A percentile compares a stretch with the other conserved stretches of the same genome.
phyloP scores from a whole-genome alignment of 1,140 invertebrate genomes.

The Nomia melanderi region DNA sequence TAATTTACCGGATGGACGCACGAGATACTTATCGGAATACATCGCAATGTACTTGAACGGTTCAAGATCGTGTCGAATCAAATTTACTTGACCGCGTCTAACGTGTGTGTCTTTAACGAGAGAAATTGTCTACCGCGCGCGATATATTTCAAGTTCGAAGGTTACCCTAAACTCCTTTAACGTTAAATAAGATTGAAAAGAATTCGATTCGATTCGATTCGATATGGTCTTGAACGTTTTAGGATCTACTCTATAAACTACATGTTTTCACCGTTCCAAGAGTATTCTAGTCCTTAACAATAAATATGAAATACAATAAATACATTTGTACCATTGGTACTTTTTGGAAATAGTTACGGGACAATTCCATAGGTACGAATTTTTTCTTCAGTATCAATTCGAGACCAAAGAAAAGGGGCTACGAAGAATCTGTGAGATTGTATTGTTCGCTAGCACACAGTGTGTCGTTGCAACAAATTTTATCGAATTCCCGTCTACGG shows the following conservation, averaged over 20 bases:
- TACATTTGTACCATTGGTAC: conserved; percentile 42
- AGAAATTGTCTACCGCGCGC: no score
- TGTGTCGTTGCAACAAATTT: conserved; percentile 40
- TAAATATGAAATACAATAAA: conserved; percentile 41
- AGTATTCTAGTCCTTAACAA: conserved; percentile 13
- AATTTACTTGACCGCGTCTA: no score
- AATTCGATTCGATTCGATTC: conserved; percentile 7
- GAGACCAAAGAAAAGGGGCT: conserved; percentile 41
- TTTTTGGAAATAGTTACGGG: conserved; percentile 20
- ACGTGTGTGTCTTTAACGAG: no score
- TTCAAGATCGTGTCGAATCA: conserved; percentile 2
- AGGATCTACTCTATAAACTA: conserved; percentile 4
- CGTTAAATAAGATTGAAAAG: background rate
- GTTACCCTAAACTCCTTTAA: no score
- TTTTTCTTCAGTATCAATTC: conserved; percentile 14
- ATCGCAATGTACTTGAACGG: background rate
- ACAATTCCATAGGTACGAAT: conserved; percentile 21
- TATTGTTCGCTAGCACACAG: conserved; percentile 26
- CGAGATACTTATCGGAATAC: conserved; percentile 14
- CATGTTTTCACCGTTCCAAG: background rate
- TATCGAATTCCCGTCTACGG: conserved; percentile 10
- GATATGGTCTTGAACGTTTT: background rate
- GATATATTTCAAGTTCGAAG: no score
- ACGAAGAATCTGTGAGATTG: conserved; percentile 42
- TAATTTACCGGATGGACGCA: conserved; percentile 12